Base-by-base conservation (phyloP, 2,113 vertebrate genomes). In the Grantiella picta region DNA sequence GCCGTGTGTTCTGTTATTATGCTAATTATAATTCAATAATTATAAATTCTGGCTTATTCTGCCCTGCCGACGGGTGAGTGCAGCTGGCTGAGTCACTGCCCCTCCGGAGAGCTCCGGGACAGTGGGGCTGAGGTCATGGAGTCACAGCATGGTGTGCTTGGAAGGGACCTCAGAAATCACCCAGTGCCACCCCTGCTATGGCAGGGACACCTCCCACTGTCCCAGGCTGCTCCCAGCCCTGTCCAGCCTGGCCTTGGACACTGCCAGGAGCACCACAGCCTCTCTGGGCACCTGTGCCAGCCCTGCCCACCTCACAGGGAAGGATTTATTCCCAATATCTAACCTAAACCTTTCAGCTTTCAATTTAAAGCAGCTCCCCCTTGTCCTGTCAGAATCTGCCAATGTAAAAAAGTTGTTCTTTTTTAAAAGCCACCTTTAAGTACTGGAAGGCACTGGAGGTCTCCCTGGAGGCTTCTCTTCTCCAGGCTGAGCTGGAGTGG, bases 1-100 rank as follows among this genome's bases (percentile, higher is more conserved):
- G 4, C n/a, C 11, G 27, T 45, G 49, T 64, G 80, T 9, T 31
- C 31, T 33, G 54, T 23, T 36, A 2, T 19, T 36, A 4, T 9
- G 45, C 11, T 45, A 7, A 22, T 44, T 35, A 15, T 2, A 9
- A 2, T 21, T 2, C 31, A 11, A 15, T 59, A 25, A 27, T 27
- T 6, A 10, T 15, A 29, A 6, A 1, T 12, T 23, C 27, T 9
- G 36, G 6, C 21, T 11, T 9, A 0, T 1, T 16, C 4, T 35
- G 40, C 36, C 12, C 40, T 12, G n/a, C 22, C 9, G 36, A 11
- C 31, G 3, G 31, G 9, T 22, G 19, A 6, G 16, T 64, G 64
- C 27, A 6, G 22, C 16, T 33, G 64, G 5, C 42, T 23, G 25
- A 36, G 72, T 23, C 31, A 1, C 13, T 19, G 13, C 7, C 15